These are phyloP conservation scores for Lepetodrilus schrolli DNA, from an alignment of 2,888 invertebrate genomes.

Conservation along the genomic window DNA sequence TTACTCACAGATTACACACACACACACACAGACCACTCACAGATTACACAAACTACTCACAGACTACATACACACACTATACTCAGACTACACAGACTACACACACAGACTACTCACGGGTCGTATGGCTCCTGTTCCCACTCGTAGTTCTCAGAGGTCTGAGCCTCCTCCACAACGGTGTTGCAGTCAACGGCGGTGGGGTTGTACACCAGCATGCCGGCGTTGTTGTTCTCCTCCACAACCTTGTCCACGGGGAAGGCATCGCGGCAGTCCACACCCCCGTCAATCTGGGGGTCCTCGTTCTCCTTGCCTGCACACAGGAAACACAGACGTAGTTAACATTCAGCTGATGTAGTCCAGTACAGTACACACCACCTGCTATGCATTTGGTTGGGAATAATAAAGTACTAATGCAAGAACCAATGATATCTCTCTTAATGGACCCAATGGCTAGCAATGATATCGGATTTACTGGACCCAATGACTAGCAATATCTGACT, in stretches of 20 bases:
- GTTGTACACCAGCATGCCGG: background rate
- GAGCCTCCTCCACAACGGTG: conserved; percentile 54
- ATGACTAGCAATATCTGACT: too few species aligned
- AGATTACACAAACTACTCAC: too few species aligned
- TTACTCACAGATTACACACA: too few species aligned
- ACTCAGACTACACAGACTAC: too few species aligned
- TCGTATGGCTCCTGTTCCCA: conserved; percentile 86
- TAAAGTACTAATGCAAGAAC: background rate
- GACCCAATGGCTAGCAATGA: too few species aligned
- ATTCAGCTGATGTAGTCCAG: background rate
- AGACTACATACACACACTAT: too few species aligned
- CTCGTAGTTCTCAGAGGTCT: conserved; percentile 77
- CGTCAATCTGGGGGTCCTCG: conserved; percentile 56
- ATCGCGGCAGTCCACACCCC: conserved; percentile 43
- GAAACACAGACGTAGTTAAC: background rate
- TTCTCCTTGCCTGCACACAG: conserved; percentile 68
- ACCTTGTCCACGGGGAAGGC: conserved; percentile 42
- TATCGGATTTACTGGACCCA: too few species aligned
- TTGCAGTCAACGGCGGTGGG: background rate
- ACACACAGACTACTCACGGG: too few species aligned
- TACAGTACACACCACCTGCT: background rate
- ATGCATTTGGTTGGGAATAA: background rate
- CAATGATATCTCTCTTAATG: background rate
- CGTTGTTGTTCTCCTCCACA: conserved; percentile 47
- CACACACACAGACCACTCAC: too few species aligned